Conservation (phyloP, 2,888 invertebrate species). For the Gymnosoma rotundatum region DNA sequence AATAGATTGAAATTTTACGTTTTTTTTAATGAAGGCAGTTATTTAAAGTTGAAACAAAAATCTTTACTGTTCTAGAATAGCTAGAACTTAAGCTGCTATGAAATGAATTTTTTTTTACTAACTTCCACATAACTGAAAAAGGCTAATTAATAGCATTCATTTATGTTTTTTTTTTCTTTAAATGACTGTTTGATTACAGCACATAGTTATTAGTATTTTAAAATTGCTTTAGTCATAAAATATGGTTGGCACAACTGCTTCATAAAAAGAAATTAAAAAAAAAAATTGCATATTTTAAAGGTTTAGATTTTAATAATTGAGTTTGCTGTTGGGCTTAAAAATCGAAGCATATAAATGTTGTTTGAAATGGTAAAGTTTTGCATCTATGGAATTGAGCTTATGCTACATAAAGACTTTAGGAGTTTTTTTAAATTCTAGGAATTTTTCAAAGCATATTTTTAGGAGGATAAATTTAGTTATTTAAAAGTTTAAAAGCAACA, state of each 20-base stretch:
- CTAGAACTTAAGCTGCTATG: constrained; percentile 38
- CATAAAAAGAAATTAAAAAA: constrained; percentile 27
- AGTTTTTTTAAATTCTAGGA: no score
- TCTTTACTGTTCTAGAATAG: neutral
- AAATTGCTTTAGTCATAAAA: constrained; percentile 25
- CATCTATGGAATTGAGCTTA: no score
- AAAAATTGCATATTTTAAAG: constrained; percentile 51
- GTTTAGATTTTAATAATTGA: constrained; percentile 1
- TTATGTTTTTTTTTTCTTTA: constrained; percentile 7
- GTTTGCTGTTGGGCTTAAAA: constrained; percentile 3
- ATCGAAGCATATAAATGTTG: neutral
- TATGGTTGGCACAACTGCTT: constrained; percentile 45
- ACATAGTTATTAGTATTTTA: constrained; percentile 33
- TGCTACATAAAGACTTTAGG: no score
- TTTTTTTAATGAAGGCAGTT: constrained; percentile 19
- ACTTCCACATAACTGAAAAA: constrained; percentile 28
- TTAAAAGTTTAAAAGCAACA: no score
- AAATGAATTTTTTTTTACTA: constrained; percentile 35
- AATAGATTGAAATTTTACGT: constrained; percentile 9
- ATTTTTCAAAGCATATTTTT: no score
- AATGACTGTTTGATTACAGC: neutral
- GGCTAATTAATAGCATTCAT: constrained; percentile 54
- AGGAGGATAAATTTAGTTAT: no score
- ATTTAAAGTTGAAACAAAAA: constrained; percentile 26
- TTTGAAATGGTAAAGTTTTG: neutral